Evolutionary conservation across 1,140 invertebrate genomes (phyloP).

Genomic region (Heliconius melpomene): DNA sequence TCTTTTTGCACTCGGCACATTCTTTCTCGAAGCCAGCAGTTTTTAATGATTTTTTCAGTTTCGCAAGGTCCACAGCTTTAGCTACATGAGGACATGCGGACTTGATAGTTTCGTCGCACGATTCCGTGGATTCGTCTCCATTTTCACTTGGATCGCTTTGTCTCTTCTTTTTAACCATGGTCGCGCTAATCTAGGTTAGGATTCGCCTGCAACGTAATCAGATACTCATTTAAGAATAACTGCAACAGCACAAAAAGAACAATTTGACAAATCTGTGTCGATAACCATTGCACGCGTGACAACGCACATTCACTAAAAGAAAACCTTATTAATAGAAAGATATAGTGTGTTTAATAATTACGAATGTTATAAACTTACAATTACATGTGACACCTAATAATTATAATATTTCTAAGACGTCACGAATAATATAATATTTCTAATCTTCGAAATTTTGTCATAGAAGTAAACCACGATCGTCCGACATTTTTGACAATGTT

Average conservation of each 20-base stretch:
- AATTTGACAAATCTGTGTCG: conserved; percentile 78
- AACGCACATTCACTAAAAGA: conserved; percentile 67
- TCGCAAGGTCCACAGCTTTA: conserved; percentile 85
- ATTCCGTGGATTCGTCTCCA: conserved; percentile 83
- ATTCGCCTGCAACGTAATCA: conserved; percentile 75
- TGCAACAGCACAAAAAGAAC: conserved; percentile 73
- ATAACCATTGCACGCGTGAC: conserved; percentile 78
- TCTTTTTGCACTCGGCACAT: conserved; percentile 84
- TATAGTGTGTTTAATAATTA: conserved; percentile 16
- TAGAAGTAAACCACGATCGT: conserved; percentile 68
- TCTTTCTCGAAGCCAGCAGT: conserved; percentile 81
- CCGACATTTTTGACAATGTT: conserved; percentile 69
- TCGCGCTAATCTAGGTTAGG: conserved; percentile 57
- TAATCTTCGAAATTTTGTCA: conserved; percentile 67
- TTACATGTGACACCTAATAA: conserved; percentile 61
- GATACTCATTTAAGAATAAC: conserved; percentile 78
- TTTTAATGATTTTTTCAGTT: conserved; percentile 84
- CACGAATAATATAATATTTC: conserved; percentile 49
- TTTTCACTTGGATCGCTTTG: conserved; percentile 83
- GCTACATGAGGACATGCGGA: conserved; percentile 85
- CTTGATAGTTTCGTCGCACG: conserved; percentile 82
- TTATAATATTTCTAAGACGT: conserved; percentile 49
- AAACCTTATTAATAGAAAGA: conserved; percentile 17
- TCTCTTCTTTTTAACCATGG: conserved; percentile 85
- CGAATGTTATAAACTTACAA: conserved; percentile 58